Conservation (phyloP, 2,797 vertebrate genomes). For the Novumbra hubbsi region DNA sequence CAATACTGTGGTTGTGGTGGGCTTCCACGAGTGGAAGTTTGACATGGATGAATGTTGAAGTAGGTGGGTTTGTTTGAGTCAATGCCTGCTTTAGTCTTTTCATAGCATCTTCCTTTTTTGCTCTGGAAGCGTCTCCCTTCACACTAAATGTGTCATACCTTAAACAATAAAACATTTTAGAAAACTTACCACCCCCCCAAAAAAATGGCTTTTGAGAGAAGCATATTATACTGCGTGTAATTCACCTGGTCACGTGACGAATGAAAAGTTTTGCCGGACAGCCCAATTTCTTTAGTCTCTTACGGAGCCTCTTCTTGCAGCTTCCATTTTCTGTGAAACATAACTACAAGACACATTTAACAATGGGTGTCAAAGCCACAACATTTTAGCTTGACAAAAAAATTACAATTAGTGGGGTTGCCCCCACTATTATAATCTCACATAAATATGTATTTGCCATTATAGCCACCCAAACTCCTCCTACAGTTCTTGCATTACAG, state of each 20-base stretch:
- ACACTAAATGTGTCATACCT: conserved; percentile 26
- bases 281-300: background rate
- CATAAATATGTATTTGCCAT: too few species aligned
- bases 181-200: too few species aligned
- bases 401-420: too few species aligned
- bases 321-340: background rate
- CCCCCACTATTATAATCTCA: too few species aligned
- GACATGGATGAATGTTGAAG: conserved; percentile 18
- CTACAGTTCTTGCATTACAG: too few species aligned
- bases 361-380: background rate
- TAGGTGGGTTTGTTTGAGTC: conserved; percentile 1
- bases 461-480: too few species aligned
- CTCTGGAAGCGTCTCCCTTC: conserved; percentile 3
- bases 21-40: conserved; percentile 14
- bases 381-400: background rate
- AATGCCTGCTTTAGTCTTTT: conserved; percentile 9
- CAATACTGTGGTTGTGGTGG: conserved; percentile 17
- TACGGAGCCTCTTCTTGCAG: background rate
- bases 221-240: background rate
- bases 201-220: background rate
- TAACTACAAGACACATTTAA: background rate
- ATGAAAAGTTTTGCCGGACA: conserved; percentile 11
- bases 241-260: background rate
- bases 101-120: conserved; percentile 23
- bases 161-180: background rate